Evolutionary conservation across 2,888 invertebrate genomes (phyloP).

Genomic region (Volucella inanis): DNA sequence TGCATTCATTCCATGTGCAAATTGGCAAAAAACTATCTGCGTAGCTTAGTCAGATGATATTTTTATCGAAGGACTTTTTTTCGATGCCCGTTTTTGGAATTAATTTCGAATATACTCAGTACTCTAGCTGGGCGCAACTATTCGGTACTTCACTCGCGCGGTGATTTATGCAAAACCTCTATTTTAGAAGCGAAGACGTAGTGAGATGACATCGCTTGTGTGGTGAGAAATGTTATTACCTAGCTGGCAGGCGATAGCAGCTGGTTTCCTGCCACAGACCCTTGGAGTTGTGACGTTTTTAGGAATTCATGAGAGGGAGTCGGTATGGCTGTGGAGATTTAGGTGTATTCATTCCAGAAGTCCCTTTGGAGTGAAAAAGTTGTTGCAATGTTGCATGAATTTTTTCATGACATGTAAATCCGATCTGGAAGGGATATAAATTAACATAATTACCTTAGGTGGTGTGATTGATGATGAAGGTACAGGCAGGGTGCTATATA

Average conservation of each 20-base stretch:
- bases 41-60: constrained; percentile 35
- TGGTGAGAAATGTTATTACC: constrained; percentile 59
- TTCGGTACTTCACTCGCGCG: constrained; percentile 28
- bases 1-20: constrained; percentile 45
- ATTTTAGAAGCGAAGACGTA: constrained; percentile 53
- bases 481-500: neutral
- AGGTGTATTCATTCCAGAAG: neutral
- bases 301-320: constrained; percentile 19
- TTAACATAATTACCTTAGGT: constrained; percentile 43
- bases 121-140: constrained; percentile 12
- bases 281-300: constrained; percentile 66
- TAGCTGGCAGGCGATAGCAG: constrained; percentile 17
- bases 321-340: neutral
- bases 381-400: constrained; percentile 23
- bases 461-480: constrained; percentile 39
- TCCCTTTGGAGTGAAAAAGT: constrained; percentile 1
- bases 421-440: constrained; percentile 19
- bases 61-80: constrained; percentile 40
- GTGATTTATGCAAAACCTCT: constrained; percentile 69
- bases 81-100: constrained; percentile 30
- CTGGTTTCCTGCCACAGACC: constrained; percentile 38
- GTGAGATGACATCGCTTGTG: constrained; percentile 65
- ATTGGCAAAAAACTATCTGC: constrained; percentile 39
- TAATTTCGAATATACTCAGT: constrained; percentile 48
- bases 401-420: neutral